Evolutionary conservation across 2,888 invertebrate species (phyloP).

Genomic region (Rhagium mordax): DNA sequence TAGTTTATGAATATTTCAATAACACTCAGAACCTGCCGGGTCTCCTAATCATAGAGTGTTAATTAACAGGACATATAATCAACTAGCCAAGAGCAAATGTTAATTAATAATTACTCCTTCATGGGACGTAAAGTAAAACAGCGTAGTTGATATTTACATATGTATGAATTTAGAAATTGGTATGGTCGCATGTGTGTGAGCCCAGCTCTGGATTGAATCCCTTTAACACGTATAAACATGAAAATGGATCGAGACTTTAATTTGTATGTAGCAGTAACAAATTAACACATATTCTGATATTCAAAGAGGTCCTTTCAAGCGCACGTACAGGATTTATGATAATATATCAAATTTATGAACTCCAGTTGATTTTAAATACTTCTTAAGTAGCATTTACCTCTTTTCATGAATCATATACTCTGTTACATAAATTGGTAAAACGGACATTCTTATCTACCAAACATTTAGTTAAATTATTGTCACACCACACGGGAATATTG

Average conservation of each 20-base stretch:
- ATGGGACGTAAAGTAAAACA: not conserved
- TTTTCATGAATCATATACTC: no score
- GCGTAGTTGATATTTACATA: constrained; percentile 5
- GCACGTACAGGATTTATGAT: no score
- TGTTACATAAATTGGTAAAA: no score
- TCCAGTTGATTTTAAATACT: no score
- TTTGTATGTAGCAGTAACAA: not conserved
- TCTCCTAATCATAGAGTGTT: not conserved
- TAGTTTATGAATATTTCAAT: not conserved
- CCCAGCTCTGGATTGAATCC: not conserved
- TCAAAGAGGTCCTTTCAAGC: no score
- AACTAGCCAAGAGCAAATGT: not conserved
- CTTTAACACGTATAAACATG: not conserved
- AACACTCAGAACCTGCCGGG: not conserved
- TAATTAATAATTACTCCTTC: constrained; percentile 6
- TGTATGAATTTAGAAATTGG: constrained; percentile 2
- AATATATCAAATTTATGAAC: no score
- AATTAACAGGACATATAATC: not conserved
- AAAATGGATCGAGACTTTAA: not conserved
- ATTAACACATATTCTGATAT: no score
- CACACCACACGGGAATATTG: not conserved
- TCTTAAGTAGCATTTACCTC: no score
- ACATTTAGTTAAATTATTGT: no score
- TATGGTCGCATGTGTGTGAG: not conserved
- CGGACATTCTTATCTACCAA: no score